Evolutionary conservation across 1,140 invertebrate species (phyloP), one percentile per base, ranked within the genome.

Genomic region (Capitella teleta): DNA sequence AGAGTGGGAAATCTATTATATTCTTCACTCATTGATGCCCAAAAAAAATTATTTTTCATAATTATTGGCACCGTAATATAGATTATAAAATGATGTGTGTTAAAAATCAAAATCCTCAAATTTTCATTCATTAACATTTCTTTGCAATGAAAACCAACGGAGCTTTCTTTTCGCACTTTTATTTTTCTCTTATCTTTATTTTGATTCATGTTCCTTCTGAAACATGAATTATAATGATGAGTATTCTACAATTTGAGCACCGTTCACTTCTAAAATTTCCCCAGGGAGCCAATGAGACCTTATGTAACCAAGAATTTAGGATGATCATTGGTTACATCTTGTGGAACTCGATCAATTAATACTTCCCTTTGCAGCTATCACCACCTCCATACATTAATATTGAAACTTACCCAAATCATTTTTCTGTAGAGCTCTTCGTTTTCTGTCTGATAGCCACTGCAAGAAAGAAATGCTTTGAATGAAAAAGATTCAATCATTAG

Each of bases 381-480:
- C 14, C 28, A 49, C 8, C 14, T 32, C 14, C 47, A 46, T 4
- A 43, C 16, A 32, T 37, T 5, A 21, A 2, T 8, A 24, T 37
- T 25, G 25, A 28, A 28, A 68, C 74, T 72, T 64, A 79, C 79
- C 80, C 42, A 86, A 80, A 83, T 95, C 85, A 70, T 91, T 91
- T 60, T 92, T 90, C 41, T 89, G 76, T 53, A 96, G 70, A 12
- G 79, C 79, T 59, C 89, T 77, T 66, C 84, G 82, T 72, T 93
- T 92, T 64, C 84, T 77, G 60, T 95, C 92, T 14, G 87, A 82
- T 43, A 98, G 74, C 93, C 93, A 97, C 88, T 94, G 42, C 21
- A 47, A 8, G 36, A 40, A n/a, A 40, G 38, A 34, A 34, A 12
- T 12, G 16, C 10, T 34, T 34, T 34, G 30, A 34, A 34, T 34